phyloP scores from a whole-genome alignment of 2,888 invertebrate species.

The Nesidiocoris tenuis region DNA sequence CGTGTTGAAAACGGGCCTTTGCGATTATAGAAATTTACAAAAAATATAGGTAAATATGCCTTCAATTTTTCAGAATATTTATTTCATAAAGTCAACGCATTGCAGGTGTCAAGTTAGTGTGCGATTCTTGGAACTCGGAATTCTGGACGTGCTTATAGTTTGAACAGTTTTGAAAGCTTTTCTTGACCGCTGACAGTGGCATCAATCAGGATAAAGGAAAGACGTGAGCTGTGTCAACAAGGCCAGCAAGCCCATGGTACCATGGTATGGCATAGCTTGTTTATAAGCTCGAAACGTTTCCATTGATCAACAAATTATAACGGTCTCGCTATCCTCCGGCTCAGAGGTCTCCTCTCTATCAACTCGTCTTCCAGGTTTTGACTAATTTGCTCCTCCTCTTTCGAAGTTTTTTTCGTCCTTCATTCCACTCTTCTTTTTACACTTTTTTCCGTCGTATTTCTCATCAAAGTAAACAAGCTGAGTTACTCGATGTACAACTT shows the following conservation, averaged over 20 bases:
- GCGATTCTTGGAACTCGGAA: neutral
- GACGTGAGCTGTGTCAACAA: conserved; percentile 16
- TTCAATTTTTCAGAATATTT: no score
- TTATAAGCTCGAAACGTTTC: conserved; percentile 16
- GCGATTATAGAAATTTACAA: no score
- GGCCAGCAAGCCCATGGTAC: neutral
- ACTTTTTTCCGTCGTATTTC: neutral
- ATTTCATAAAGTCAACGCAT: no score
- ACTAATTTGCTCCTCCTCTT: neutral
- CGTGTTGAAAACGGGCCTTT: no score
- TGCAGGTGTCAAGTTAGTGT: no score
- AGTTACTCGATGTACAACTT: conserved; percentile 11
- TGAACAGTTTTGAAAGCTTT: neutral
- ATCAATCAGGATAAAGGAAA: conserved; percentile 12
- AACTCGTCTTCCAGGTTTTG: neutral
- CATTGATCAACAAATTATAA: conserved; percentile 34
- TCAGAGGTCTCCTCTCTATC: neutral
- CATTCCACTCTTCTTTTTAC: neutral
- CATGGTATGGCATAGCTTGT: neutral
- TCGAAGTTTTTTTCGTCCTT: conserved; percentile 4
- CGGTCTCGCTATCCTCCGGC: conserved; percentile 14
- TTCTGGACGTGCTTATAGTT: neutral
- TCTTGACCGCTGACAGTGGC: neutral
- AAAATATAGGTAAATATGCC: no score
- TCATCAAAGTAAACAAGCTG: conserved; percentile 22